Percentiles rank a stretch among this genome's conserved stretches.
Evolutionary conservation across 2,797 vertebrate species (phyloP).

Genomic region (Pseudochirops corinnae): DNA sequence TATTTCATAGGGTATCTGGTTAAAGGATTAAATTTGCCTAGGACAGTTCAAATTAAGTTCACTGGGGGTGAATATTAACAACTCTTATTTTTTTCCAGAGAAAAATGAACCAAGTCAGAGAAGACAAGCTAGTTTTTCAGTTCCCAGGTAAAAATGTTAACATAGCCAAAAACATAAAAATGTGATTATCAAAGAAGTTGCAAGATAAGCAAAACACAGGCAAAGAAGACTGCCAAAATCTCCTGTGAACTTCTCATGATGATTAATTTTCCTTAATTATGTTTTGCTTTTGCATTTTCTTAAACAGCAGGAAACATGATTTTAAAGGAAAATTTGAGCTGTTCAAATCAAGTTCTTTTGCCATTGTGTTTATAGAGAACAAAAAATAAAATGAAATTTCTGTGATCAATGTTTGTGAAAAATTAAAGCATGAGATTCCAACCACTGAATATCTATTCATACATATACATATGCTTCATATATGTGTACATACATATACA

Average conservation of each 20-base stretch:
- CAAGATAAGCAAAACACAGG: background rate
- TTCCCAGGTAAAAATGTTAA: slow-evolving; percentile 23
- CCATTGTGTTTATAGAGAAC: slow-evolving; percentile 36
- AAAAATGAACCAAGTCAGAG: background rate
- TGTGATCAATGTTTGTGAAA: slow-evolving; percentile 16
- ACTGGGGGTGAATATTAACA: background rate
- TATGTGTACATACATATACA: too few species aligned
- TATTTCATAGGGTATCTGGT: slow-evolving; percentile 40
- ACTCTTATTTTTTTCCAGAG: slow-evolving; percentile 1
- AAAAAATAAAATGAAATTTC: slow-evolving; percentile 34
- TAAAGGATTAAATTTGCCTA: slow-evolving; percentile 38
- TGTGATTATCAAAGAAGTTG: background rate
- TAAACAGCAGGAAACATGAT: slow-evolving; percentile 31
- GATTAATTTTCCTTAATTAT: slow-evolving; percentile 27
- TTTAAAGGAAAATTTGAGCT: background rate
- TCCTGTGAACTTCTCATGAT: background rate
- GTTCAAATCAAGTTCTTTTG: slow-evolving; percentile 38
- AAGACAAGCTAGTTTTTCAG: slow-evolving; percentile 23
- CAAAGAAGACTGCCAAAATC: slow-evolving; percentile 12
- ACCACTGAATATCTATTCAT: background rate
- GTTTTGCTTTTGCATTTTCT: background rate
- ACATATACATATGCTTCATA: background rate
- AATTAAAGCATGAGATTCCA: slow-evolving; percentile 54
- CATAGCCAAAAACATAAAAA: slow-evolving; percentile 17
- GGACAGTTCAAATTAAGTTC: slow-evolving; percentile 46